Conservation (phyloP, 2,113 vertebrate genomes). For the Anguilla japonica region DNA sequence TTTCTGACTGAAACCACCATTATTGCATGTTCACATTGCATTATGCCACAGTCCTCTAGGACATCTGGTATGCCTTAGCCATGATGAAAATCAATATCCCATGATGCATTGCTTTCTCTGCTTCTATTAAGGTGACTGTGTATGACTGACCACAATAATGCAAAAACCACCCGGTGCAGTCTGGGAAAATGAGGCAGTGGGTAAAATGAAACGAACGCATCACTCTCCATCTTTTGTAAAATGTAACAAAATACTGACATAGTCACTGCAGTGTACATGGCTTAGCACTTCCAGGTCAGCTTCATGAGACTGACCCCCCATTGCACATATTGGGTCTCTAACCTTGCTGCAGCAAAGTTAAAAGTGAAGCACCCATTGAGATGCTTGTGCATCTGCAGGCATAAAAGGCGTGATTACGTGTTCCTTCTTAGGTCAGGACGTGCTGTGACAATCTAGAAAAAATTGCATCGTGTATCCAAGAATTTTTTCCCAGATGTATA, state of each 20-base stretch:
- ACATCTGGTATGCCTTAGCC: too few relatives aligned
- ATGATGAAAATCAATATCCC: neutral
- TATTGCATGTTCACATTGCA: too few relatives aligned
- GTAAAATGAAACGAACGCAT: too few relatives aligned
- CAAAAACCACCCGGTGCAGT: too few relatives aligned
- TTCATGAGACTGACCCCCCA: neutral
- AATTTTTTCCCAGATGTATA: neutral
- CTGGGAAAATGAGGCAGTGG: too few relatives aligned
- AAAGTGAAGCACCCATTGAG: neutral
- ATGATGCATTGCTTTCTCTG: too few relatives aligned
- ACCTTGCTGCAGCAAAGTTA: neutral
- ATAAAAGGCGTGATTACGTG: neutral
- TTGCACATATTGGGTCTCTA: neutral
- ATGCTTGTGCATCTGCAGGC: too few relatives aligned
- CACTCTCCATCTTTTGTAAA: neutral
- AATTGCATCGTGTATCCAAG: neutral
- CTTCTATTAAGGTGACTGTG: too few relatives aligned
- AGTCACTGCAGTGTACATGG: neutral
- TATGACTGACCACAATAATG: too few relatives aligned
- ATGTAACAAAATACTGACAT: neutral
- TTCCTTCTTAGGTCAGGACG: neutral
- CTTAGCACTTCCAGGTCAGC: too few relatives aligned
- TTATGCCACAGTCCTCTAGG: too few relatives aligned
- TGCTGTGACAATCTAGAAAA: neutral
- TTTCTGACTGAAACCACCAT: too few relatives aligned